Evolutionary conservation across 1,140 invertebrate genomes (phyloP), one percentile per base, ranked within the genome.

Genomic region (Musca vetustissima): DNA sequence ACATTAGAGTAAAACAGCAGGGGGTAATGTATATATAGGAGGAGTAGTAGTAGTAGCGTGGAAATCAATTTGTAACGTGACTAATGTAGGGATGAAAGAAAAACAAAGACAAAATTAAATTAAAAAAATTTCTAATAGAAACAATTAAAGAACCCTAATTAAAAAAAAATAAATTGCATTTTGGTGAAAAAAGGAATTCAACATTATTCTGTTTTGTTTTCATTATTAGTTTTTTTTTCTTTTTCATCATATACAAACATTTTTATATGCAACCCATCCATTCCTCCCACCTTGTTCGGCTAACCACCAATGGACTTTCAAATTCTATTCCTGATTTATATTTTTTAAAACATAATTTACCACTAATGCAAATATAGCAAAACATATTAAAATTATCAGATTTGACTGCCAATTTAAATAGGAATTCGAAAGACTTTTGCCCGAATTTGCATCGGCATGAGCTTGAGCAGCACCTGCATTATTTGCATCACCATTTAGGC

Each of bases 301-400:
- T 43, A 43, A 43, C 36, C 36, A 43, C 36, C 36, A 43, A 9
- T 43, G 36, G 36, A 43, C 36, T 43, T 43, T 7, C 36, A 43
- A 43, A 59, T 72, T 71, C 75, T 81, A 81, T 78, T 81, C 79
- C 76, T 81, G 77, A 76, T 82, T 82, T 70, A 82, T 74, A 79
- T 79, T 82, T 64, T 82, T 82, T 70, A 82, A 75, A 72, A 82
- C 76, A 75, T 82, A 81, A 76, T 82, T 82, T 73, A 82, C 80
- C 73, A 82, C 78, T 70, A 82, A 73, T 64, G 78, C 77, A 73
- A 82, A 82, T 74, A 82, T 82, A 73, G 77, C 75, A 79, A 82
- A 82, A 67, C 78, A 77, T 72, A 82, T 78, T 50, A 82, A 71
- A 69, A 82, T 80, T 71, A 82, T 75, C 71, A 82, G 69, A 71